Conservation (phyloP, 2,888 invertebrate species). For the Pilophorus perplexus region DNA sequence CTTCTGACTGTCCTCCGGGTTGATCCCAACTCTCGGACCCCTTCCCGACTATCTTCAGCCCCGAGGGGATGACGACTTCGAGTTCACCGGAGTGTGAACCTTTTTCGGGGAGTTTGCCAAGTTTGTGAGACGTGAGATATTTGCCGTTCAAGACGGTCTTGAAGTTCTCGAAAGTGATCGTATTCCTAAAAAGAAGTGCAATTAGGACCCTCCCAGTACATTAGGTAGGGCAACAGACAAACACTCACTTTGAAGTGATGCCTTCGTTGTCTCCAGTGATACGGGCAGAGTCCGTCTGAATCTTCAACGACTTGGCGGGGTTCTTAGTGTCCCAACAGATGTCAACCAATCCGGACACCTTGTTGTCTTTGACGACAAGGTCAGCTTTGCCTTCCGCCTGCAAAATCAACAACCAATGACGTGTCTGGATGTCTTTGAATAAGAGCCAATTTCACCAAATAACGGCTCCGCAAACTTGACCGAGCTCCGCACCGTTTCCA, state of each 20-base stretch:
- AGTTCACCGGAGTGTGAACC: constrained; percentile 55
- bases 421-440: too few species aligned
- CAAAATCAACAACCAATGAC: too few species aligned
- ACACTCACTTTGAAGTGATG: constrained; percentile 20
- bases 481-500: too few species aligned
- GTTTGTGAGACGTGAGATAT: constrained; percentile 52
- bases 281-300: constrained; percentile 60
- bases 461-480: too few species aligned
- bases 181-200: constrained; percentile 56
- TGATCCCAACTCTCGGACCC: constrained; percentile 51
- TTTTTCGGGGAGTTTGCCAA: constrained; percentile 46
- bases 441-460: too few species aligned
- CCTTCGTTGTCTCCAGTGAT: constrained; percentile 16
- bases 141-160: constrained; percentile 56
- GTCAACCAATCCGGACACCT: constrained; percentile 62
- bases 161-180: constrained; percentile 56
- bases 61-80: constrained; percentile 57
- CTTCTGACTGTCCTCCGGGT: constrained; percentile 48
- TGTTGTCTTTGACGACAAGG: constrained; percentile 61
- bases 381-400: constrained; percentile 56
- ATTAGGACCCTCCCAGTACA: too few species aligned
- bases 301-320: constrained; percentile 62
- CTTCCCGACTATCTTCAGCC: constrained; percentile 53
- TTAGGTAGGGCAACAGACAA: background rate
- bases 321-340: constrained; percentile 69